Percentiles rank a stretch among this genome's conserved stretches.
These are phyloP conservation scores for Burhinus oedicnemus DNA, from an alignment of 2,113 vertebrate genomes.

Conservation along the genomic window DNA sequence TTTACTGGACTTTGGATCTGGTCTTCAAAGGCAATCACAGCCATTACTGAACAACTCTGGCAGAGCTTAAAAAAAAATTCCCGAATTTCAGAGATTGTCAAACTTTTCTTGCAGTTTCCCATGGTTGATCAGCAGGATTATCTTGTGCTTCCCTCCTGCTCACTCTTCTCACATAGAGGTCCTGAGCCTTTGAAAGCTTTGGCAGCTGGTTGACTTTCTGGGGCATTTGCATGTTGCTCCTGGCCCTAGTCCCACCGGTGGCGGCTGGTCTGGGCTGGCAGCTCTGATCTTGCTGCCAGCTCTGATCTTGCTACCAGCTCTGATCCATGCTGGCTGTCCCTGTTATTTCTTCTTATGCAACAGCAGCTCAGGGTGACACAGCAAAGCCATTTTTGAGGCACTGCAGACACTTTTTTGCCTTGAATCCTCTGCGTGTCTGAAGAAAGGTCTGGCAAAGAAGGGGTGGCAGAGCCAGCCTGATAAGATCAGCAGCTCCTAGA, in stretches of 20 bases:
- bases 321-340: accelerated
- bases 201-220: background rate
- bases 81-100: background rate
- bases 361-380: background rate
- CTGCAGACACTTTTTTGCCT: background rate
- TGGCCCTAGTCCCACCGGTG: background rate
- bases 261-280: background rate
- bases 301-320: background rate
- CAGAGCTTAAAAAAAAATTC: background rate
- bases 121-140: background rate
- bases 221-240: background rate
- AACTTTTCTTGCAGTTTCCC: background rate
- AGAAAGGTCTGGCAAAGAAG: background rate
- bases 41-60: background rate
- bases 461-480: background rate
- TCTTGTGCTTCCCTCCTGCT: background rate
- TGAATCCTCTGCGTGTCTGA: accelerated
- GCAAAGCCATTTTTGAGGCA: background rate
- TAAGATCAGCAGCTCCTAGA: background rate
- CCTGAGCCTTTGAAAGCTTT: background rate
- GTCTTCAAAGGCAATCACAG: background rate
- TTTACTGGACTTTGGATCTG: background rate
- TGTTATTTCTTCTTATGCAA: background rate
- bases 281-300: background rate
- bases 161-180: background rate